Evolutionary conservation across 2,888 invertebrate genomes (phyloP), one percentile per base, ranked within the genome.

Genomic region (Trichopria drosophilae): DNA sequence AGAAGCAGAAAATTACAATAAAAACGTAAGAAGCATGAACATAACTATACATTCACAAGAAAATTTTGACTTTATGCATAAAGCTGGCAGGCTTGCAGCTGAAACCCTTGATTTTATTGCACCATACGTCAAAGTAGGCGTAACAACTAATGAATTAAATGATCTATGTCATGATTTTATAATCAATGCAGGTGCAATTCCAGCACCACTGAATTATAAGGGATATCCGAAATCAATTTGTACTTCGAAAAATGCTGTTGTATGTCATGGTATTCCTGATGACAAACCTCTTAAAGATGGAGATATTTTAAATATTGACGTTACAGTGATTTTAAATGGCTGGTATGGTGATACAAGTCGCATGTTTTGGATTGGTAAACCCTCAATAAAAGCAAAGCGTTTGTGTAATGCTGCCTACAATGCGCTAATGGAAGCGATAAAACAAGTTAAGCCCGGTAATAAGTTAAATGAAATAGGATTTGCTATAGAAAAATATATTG

Each of bases 211-310:
- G 29, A 82, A 86, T 64, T 96, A 95, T 69, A 83, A 81, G 47
- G 84, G 85, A 1, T 95, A 87, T 67, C 93, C 93, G 1, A 94
- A 93, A 69, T 93, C 93, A 53, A 82, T 92, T 3, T 94, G 93
- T 69, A 94, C 93, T 1, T 90, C 93, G 10, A 85, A 94, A 0
- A 94, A 94, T 70, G 90, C 93, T 77, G 87, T 94, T 0, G 89
- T 86, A 13, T 92, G 92, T 59, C 95, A 95, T 78, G 95, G 95
- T 3, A 93, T 96, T 65, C 96, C 96, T 2, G 93, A 95, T 71
- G 80, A 84, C 65, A 80, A 93, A 59, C 82, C 82, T 10, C 76
- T 96, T 34, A 71, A 81, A 58, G 81, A 88, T 77, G 95, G 95
- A 3, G 96, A 96, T 71, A 90, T 93, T 51, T 79, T 96, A 19